These are phyloP conservation scores for Idaea straminata DNA, from an alignment of 2,888 invertebrate species.

Conservation along the genomic window DNA sequence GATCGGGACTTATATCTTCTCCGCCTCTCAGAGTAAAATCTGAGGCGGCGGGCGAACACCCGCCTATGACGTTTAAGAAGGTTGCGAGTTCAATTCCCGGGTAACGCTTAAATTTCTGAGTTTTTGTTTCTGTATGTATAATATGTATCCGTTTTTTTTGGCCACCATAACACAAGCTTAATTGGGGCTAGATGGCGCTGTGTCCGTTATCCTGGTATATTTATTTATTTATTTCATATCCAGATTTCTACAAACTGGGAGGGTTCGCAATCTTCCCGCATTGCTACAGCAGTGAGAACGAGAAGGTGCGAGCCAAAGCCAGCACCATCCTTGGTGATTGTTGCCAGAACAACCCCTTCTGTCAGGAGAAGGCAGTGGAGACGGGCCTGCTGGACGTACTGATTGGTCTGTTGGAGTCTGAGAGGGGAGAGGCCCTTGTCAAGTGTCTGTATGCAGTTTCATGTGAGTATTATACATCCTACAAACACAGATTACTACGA, in stretches of 20 bases:
- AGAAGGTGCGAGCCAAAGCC: slow-evolving; percentile 81
- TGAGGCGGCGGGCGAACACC: no score
- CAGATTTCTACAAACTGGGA: slow-evolving; percentile 92
- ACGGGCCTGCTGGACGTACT: slow-evolving; percentile 83
- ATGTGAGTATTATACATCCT: slow-evolving; percentile 75
- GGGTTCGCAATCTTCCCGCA: slow-evolving; percentile 87
- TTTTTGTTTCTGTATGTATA: no score
- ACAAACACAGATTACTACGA: background rate
- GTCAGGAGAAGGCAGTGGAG: slow-evolving; percentile 86
- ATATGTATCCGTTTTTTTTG: no score
- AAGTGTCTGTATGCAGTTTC: slow-evolving; percentile 90
- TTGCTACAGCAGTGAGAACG: slow-evolving; percentile 82
- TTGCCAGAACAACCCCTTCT: slow-evolving; percentile 92
- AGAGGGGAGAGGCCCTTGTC: slow-evolving; percentile 78
- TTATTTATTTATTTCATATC: slow-evolving; percentile 22
- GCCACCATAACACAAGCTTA: no score
- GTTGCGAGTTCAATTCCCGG: no score
- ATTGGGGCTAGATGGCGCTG: no score
- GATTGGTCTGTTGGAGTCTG: slow-evolving; percentile 79
- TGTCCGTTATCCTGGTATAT: no score
- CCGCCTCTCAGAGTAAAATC: no score
- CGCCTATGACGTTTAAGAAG: no score
- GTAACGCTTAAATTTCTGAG: no score
- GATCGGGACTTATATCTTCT: no score
- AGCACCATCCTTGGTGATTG: slow-evolving; percentile 87